Conservation (phyloP, 2,888 invertebrate genomes). For the Rotaria magnacalcarata region DNA sequence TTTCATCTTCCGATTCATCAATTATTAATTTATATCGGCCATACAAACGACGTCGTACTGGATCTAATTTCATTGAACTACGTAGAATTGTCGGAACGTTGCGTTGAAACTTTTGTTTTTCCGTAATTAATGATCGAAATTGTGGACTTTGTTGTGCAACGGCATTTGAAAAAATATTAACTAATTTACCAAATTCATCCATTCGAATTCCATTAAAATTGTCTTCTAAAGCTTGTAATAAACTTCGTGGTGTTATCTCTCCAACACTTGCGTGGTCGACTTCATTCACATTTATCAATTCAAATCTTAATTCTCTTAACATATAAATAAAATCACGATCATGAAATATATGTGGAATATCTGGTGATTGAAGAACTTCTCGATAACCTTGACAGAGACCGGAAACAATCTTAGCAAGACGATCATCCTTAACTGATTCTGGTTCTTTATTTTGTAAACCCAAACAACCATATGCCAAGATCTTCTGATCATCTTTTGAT, state of each 20-base stretch:
- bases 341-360: constrained; percentile 34
- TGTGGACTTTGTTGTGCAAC: neutral
- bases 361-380: neutral
- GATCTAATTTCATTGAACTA: neutral
- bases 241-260: neutral
- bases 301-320: constrained; percentile 20
- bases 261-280: neutral
- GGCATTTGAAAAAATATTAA: neutral
- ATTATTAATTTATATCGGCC: constrained; percentile 22
- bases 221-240: constrained; percentile 9
- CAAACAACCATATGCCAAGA: constrained; percentile 5
- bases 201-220: neutral
- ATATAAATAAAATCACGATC: constrained; percentile 35
- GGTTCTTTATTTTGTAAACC: neutral
- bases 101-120: neutral
- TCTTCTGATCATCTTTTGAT: neutral
- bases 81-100: neutral
- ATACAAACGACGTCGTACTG: neutral
- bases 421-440: neutral
- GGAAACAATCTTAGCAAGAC: neutral
- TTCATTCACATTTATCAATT: neutral
- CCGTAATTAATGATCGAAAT: neutral
- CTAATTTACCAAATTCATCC: neutral
- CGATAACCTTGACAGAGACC: constrained; percentile 5
- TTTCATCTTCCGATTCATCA: constrained; percentile 24